Conservation (phyloP, 2,797 vertebrate genomes). For the Peromyscus attwateri region DNA sequence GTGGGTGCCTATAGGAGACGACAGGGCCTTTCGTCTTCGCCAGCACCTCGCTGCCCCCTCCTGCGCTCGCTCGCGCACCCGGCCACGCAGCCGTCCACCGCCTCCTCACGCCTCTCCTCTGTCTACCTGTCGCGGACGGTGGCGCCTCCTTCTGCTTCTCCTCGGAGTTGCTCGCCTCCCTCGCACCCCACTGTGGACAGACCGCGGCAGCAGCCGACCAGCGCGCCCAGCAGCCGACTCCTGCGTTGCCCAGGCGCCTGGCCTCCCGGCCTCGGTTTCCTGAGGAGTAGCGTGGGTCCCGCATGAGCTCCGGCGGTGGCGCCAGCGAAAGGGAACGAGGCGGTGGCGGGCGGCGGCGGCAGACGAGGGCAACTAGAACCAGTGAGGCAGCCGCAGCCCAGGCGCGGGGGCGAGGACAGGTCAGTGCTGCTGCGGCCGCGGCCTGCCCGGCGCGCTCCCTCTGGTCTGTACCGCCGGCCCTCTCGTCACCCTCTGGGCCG, state of each 20-base stretch:
- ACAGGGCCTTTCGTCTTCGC: slow-evolving; percentile 56
- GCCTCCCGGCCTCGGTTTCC: slow-evolving; percentile 53
- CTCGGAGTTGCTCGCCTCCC: slow-evolving; percentile 10
- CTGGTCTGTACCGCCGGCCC: background rate
- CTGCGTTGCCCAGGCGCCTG: slow-evolving; percentile 33
- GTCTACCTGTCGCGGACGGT: slow-evolving; percentile 65
- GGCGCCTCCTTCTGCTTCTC: slow-evolving; percentile 65
- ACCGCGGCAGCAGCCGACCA: slow-evolving; percentile 45
- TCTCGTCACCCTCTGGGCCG: background rate
- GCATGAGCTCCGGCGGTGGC: slow-evolving; percentile 85
- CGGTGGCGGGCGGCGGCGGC: slow-evolving; percentile 82
- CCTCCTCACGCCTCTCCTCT: slow-evolving; percentile 63
- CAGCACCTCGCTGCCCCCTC: background rate
- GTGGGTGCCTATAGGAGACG: slow-evolving; percentile 79
- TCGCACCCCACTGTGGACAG: slow-evolving; percentile 19
- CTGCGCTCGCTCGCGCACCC: slow-evolving; percentile 17
- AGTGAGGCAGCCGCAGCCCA: slow-evolving; percentile 74
- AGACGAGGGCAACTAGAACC: slow-evolving; percentile 70
- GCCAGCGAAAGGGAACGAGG: slow-evolving; percentile 76
- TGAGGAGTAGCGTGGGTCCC: slow-evolving; percentile 82
- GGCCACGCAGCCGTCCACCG: slow-evolving; percentile 43
- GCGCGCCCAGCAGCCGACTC: slow-evolving; percentile 45
- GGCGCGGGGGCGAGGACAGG: slow-evolving; percentile 80
- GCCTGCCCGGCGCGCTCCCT: background rate
- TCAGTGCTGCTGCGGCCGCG: slow-evolving; percentile 68